phyloP scores from a whole-genome alignment of 2,888 invertebrate genomes.

The Drosophila pullipes region DNA sequence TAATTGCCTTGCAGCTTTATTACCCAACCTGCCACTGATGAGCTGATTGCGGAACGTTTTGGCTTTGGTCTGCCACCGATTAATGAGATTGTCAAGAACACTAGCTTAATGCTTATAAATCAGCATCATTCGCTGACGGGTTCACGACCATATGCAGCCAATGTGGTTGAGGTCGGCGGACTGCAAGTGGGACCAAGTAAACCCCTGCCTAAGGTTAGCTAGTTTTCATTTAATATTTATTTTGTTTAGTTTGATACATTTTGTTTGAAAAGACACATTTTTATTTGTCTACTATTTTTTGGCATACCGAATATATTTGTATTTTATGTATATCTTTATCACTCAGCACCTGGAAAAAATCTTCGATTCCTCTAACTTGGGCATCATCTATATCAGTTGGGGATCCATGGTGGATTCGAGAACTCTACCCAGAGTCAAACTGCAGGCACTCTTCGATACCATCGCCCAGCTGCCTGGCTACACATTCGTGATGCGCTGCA shows the following conservation, averaged over 20 bases:
- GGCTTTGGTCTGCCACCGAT: slow-evolving; percentile 85
- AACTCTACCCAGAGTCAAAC: slow-evolving; percentile 86
- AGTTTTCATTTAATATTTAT: no score
- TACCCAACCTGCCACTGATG: slow-evolving; percentile 83
- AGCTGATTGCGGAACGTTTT: slow-evolving; percentile 84
- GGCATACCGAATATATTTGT: neutral
- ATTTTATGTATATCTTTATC: neutral
- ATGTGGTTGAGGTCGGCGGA: slow-evolving; percentile 87
- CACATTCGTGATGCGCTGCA: slow-evolving; percentile 89
- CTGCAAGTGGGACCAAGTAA: slow-evolving; percentile 83
- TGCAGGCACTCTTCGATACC: slow-evolving; percentile 86
- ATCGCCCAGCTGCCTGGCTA: slow-evolving; percentile 86
- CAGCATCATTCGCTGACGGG: slow-evolving; percentile 86
- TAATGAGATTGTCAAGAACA: slow-evolving; percentile 84
- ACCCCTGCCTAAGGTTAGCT: slow-evolving; percentile 68
- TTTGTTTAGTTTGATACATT: no score
- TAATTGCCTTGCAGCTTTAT: slow-evolving; percentile 57
- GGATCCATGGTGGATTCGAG: slow-evolving; percentile 89
- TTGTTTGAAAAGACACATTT: neutral
- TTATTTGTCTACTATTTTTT: neutral
- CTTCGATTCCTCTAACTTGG: slow-evolving; percentile 67
- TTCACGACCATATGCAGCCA: slow-evolving; percentile 84
- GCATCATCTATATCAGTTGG: slow-evolving; percentile 89
- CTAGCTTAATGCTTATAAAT: slow-evolving; percentile 85
- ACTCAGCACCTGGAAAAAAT: slow-evolving; percentile 46